A percentile compares a stretch with the other conserved stretches of the same genome.
phyloP scores from a whole-genome alignment of 2,888 invertebrate genomes.

The Tenthredo livida region DNA sequence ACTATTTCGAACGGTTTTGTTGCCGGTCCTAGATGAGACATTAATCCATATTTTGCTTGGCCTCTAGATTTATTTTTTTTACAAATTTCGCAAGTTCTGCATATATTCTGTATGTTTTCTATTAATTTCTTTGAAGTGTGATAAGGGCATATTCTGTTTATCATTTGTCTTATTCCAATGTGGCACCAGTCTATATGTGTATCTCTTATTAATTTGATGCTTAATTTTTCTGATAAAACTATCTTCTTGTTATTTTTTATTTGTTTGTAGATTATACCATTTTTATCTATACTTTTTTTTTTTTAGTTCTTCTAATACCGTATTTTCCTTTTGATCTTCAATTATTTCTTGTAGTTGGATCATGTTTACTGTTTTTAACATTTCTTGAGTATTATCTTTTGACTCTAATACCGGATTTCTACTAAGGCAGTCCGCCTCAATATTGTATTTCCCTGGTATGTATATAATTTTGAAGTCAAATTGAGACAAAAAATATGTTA shows the following conservation, averaged over 20 bases:
- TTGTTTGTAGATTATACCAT: slow-evolving; percentile 58
- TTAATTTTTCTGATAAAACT: slow-evolving; percentile 57
- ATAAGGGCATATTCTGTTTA: slow-evolving; percentile 51
- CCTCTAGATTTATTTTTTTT: slow-evolving; percentile 68
- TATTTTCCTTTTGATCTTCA: slow-evolving; percentile 58
- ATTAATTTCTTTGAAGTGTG: slow-evolving; percentile 59
- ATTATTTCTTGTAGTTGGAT: slow-evolving; percentile 54
- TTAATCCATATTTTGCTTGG: slow-evolving; percentile 59
- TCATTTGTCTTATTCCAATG: slow-evolving; percentile 58
- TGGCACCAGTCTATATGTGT: slow-evolving; percentile 57
- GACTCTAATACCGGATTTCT: slow-evolving; percentile 59
- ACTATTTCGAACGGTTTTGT: slow-evolving; percentile 64
- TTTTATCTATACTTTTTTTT: slow-evolving; percentile 54
- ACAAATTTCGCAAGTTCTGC: slow-evolving; percentile 62
- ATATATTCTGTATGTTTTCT: slow-evolving; percentile 59
- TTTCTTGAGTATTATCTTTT: slow-evolving; percentile 56
- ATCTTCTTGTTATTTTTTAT: slow-evolving; percentile 59
- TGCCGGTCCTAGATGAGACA: slow-evolving; percentile 57
- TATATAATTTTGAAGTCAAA: slow-evolving; percentile 59
- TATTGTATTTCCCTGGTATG: slow-evolving; percentile 58
- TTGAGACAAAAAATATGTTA: slow-evolving; percentile 59
- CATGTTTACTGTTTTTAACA: slow-evolving; percentile 58
- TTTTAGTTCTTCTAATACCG: slow-evolving; percentile 35
- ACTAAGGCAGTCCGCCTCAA: slow-evolving; percentile 59
- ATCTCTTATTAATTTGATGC: slow-evolving; percentile 56